Evolutionary conservation across 2,113 vertebrate genomes (phyloP), one percentile per base, ranked within the genome.

Genomic region (Echinops telfairi): DNA sequence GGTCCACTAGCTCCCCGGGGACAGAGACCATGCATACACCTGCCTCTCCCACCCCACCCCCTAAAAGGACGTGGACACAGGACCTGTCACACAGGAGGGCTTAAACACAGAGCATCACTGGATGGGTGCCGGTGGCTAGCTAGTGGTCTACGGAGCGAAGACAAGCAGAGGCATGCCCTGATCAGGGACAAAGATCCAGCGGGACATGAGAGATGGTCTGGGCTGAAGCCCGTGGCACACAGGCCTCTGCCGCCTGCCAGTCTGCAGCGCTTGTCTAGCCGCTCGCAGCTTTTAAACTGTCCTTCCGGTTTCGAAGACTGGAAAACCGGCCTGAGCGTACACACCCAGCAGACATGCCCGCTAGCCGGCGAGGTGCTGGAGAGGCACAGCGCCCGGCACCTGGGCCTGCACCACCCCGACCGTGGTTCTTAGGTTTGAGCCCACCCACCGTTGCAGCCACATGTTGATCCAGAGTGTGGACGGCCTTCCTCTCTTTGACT

Each of bases 181-280:
- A 17, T 78, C 68, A 10, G 17, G 0, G 0, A 66, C 66, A 17
- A 20, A 4, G 62, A 15, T 60, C 62, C 71, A 20, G 29, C 23
- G 19, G 8, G 47, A 4, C 3, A 0, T 2, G 53, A 38, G n/a
- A 60, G 66, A 38, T 0, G 5, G 76, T 53, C 23, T 53, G 47
- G 20, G 2, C 15, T 10, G 43, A 5, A 31, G 87, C 33, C 85
- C 29, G 43, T 33, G 60, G 19, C 4, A 38, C 15, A 53, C 25
- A 5, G 2, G 38, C 10, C 23, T 86, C 83, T 47, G 58, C 7
- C 27, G 29, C 66, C 75, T 1, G 71, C 36, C 31, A 66, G 53
- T 60, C 60, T 53, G 8, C 36, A 40, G 53, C 7, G 76, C 53
- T 80, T 11, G 0, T n/a, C 53, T 14, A 86, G 43, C n/a, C 2